Conservation (phyloP, 2,113 vertebrate genomes). For the Tachuris rubrigastra region DNA sequence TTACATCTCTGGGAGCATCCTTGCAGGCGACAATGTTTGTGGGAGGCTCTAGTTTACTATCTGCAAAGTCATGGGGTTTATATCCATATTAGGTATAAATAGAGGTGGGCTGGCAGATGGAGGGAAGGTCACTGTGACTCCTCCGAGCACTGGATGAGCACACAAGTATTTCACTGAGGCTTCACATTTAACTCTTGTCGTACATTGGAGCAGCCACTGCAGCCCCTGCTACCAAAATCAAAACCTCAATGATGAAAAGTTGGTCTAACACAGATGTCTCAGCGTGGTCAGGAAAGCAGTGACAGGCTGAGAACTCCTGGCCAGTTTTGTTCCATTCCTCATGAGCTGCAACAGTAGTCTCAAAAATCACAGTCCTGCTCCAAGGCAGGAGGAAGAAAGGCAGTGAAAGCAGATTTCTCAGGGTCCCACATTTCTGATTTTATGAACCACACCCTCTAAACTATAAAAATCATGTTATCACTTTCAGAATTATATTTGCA, state of each 20-base stretch:
- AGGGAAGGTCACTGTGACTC: conserved; percentile 51
- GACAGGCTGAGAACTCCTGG: not conserved
- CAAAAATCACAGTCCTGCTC: not conserved
- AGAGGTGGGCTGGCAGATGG: conserved; percentile 51
- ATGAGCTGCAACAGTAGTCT: not conserved
- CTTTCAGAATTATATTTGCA: not conserved
- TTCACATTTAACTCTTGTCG: not conserved
- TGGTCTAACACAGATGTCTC: not conserved
- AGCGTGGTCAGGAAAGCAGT: not conserved
- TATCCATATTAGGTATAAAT: conserved; percentile 60
- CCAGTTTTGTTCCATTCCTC: not conserved
- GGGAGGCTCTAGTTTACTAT: conserved; percentile 35
- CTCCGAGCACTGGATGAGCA: conserved; percentile 23
- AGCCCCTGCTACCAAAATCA: not conserved
- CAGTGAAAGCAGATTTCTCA: not conserved
- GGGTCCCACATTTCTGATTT: not conserved
- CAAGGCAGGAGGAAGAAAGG: not conserved
- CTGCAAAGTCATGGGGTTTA: conserved; percentile 27
- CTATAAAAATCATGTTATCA: not conserved
- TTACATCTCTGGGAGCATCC: not conserved
- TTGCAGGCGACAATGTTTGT: not conserved
- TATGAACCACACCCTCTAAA: not conserved
- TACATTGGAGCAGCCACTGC: not conserved
- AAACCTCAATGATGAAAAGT: not conserved
- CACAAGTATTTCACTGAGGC: not conserved